phyloP scores from a whole-genome alignment of 2,888 invertebrate genomes.

The Brachycybe producta region DNA sequence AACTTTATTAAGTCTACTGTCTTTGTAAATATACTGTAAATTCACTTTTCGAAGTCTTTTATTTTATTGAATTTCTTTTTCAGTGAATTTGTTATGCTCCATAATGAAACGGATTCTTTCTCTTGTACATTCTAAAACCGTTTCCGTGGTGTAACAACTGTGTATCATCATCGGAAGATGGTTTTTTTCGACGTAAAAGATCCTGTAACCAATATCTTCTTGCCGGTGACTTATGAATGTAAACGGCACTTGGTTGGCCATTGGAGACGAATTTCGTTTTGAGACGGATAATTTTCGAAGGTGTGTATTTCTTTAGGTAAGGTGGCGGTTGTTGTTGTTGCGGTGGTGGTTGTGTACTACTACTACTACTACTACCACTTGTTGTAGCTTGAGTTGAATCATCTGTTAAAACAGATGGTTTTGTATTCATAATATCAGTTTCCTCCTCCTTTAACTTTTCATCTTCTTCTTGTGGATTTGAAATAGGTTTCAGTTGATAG shows the following conservation, averaged over 20 bases:
- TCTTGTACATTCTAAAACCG: no score
- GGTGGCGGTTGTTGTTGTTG: conserved; percentile 4
- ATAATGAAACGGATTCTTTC: no score
- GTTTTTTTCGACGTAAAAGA: neutral
- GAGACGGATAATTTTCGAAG: conserved; percentile 13
- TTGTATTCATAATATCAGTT: neutral
- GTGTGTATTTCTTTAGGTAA: neutral
- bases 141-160: no score
- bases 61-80: no score
- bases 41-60: no score
- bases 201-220: conserved; percentile 12
- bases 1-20: no score
- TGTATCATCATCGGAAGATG: no score
- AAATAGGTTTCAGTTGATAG: conserved; percentile 2
- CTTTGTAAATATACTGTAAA: no score
- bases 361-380: no score
- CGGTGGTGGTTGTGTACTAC: conserved; percentile 1
- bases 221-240: conserved; percentile 10
- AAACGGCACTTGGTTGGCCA: conserved; percentile 11
- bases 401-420: neutral
- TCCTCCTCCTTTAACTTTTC: neutral
- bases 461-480: neutral
- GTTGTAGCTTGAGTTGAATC: neutral
- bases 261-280: conserved; percentile 15
- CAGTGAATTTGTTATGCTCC: no score